Evolutionary conservation across 2,113 vertebrate genomes (phyloP).

Genomic region (Microtus pennsylvanicus): DNA sequence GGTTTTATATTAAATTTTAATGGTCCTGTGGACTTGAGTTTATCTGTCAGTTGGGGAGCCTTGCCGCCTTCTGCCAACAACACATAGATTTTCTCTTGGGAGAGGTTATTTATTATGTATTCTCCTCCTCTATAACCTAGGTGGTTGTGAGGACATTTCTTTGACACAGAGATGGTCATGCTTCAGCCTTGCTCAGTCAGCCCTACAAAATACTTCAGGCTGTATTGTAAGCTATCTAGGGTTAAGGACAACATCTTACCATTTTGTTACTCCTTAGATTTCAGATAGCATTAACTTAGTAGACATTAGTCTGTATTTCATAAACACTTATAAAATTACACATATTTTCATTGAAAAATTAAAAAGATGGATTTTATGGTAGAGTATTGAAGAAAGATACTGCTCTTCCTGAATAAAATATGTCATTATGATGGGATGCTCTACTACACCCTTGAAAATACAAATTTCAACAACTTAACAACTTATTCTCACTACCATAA

Average conservation of each 20-base stretch:
- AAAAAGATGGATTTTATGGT: not conserved
- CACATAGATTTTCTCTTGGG: not conserved
- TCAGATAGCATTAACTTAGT: not conserved
- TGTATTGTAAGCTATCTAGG: not conserved
- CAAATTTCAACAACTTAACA: not conserved
- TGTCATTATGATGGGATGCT: not conserved
- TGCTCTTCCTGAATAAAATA: conserved; percentile 3
- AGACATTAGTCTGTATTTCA: not conserved
- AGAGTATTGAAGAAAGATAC: conserved; percentile 33
- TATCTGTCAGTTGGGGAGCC: not conserved
- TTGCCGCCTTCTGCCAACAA: not conserved
- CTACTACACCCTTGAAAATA: not conserved
- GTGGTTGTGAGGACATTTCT: not conserved
- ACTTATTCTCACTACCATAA: not conserved
- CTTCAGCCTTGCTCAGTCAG: not conserved
- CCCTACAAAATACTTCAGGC: not conserved
- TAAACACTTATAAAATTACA: not conserved
- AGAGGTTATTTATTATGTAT: not conserved
- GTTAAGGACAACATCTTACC: not conserved
- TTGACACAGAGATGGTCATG: not conserved
- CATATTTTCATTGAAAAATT: conserved; percentile 14
- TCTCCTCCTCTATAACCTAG: not conserved
- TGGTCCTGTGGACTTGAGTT: not conserved
- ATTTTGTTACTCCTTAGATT: not conserved
- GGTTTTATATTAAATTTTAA: not conserved